Evolutionary conservation across 2,113 vertebrate genomes (phyloP).

Genomic region (Callopanchax toddi): DNA sequence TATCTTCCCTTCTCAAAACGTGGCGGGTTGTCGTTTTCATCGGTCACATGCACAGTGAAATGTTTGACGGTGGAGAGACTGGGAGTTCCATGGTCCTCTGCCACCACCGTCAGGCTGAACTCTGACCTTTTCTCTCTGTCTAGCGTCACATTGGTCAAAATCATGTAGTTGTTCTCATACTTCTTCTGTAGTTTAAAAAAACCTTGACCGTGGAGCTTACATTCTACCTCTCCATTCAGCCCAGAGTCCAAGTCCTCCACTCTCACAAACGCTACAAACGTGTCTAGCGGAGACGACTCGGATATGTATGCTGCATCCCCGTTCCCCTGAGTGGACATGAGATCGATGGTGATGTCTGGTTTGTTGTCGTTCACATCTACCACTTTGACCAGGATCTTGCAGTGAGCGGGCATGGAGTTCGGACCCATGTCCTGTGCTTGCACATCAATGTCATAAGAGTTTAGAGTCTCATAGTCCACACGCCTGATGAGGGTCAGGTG

Average conservation of each 20-base stretch:
- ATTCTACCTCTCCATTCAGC: slow-evolving; percentile 89
- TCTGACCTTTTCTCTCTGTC: slow-evolving; percentile 95
- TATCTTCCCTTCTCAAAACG: slow-evolving; percentile 91
- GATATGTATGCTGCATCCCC: slow-evolving; percentile 91
- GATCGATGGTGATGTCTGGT: slow-evolving; percentile 93
- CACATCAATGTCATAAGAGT: slow-evolving; percentile 93
- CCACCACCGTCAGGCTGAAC: slow-evolving; percentile 93
- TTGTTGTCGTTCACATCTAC: slow-evolving; percentile 97
- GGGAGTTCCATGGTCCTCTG: slow-evolving; percentile 90
- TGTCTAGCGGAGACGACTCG: slow-evolving; percentile 89
- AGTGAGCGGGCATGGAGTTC: slow-evolving; percentile 95
- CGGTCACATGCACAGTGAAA: slow-evolving; percentile 91
- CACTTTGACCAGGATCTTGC: slow-evolving; percentile 94
- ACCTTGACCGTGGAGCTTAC: slow-evolving; percentile 91
- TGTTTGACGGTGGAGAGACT: slow-evolving; percentile 93
- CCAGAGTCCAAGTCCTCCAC: slow-evolving; percentile 94
- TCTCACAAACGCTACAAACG: slow-evolving; percentile 92
- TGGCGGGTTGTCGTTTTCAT: slow-evolving; percentile 97
- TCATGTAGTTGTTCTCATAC: slow-evolving; percentile 96
- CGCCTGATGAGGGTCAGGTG: slow-evolving; percentile 88
- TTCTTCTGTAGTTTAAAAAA: slow-evolving; percentile 94
- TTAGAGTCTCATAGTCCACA: slow-evolving; percentile 90
- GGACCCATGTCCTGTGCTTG: slow-evolving; percentile 97
- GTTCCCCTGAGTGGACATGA: slow-evolving; percentile 91
- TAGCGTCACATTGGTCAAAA: slow-evolving; percentile 91